These are phyloP conservation scores for Melanostoma mellinum DNA, from an alignment of 2,888 invertebrate genomes.

Conservation along the genomic window DNA sequence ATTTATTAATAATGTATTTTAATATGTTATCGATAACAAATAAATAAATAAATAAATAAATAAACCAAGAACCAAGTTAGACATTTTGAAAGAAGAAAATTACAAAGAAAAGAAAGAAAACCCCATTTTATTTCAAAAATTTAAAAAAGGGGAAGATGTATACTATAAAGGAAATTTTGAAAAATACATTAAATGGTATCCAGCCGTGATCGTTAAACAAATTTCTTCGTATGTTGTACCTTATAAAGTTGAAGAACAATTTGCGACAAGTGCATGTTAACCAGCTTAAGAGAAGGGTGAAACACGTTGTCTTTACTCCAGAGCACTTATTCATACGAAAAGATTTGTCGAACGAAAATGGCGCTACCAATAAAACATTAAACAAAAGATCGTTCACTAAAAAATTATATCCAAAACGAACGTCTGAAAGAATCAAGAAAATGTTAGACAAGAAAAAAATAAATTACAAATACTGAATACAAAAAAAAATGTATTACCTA, in stretches of 20 bases:
- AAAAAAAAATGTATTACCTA: too few species aligned
- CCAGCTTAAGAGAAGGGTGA: background rate
- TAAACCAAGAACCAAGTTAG: too few species aligned
- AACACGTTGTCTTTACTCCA: background rate
- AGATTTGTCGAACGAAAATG: constrained; percentile 1
- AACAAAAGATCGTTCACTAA: constrained; percentile 13
- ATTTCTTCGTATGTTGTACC: constrained; percentile 16
- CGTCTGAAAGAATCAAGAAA: constrained; percentile 15
- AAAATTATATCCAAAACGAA: constrained; percentile 4
- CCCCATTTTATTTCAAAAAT: background rate
- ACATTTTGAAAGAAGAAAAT: too few species aligned
- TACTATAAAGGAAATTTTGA: constrained; percentile 2
- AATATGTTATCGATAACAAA: too few species aligned
- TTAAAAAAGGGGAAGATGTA: constrained; percentile 3
- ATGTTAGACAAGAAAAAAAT: constrained; percentile 4
- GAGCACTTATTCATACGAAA: constrained; percentile 4
- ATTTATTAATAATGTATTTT: too few species aligned
- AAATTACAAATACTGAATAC: constrained; percentile 7
- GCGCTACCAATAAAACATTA: constrained; percentile 10
- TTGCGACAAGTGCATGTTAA: constrained; percentile 6
- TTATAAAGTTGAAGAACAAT: background rate
- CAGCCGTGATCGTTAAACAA: constrained; percentile 14
- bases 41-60: too few species aligned
- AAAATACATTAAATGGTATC: constrained; percentile 16
- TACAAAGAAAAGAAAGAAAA: background rate